phyloP scores from a whole-genome alignment of 2,888 invertebrate species.

The Horisme vitalbata region DNA sequence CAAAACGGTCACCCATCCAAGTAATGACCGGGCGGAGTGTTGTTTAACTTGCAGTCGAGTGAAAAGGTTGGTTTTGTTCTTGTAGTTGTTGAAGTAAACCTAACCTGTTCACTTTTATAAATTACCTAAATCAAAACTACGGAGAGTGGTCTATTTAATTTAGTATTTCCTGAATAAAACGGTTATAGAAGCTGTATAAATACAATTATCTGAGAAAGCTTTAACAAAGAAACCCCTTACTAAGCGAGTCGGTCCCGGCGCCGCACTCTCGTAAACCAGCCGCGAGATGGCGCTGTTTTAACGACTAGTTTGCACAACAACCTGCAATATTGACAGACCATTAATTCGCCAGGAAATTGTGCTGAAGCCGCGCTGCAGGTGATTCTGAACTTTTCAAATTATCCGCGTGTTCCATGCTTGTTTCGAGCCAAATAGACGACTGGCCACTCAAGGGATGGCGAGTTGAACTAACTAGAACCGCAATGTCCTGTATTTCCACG shows the following conservation, averaged over 20 bases:
- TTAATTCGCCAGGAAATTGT: constrained; percentile 81
- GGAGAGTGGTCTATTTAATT: no score
- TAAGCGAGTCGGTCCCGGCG: constrained; percentile 40
- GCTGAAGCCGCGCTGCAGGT: constrained; percentile 76
- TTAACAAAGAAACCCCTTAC: background rate
- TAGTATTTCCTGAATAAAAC: no score
- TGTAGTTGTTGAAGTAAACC: no score
- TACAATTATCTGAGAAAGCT: background rate
- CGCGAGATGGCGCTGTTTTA: constrained; percentile 74
- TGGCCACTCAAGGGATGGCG: constrained; percentile 45
- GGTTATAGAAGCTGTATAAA: no score
- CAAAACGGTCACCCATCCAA: no score
- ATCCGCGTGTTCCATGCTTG: constrained; percentile 70
- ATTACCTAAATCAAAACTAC: no score
- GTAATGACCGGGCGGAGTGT: no score
- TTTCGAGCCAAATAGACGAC: constrained; percentile 65
- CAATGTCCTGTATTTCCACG: constrained; percentile 17
- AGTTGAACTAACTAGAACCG: constrained; percentile 38
- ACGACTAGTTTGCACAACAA: constrained; percentile 74
- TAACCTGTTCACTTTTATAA: no score
- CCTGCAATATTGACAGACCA: constrained; percentile 80
- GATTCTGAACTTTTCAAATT: constrained; percentile 83
- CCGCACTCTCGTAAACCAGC: constrained; percentile 62
- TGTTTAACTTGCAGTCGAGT: no score
- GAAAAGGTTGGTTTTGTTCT: no score